These are phyloP conservation scores for Ridgeia piscesae DNA, from an alignment of 1,140 invertebrate genomes.

Conservation along the genomic window DNA sequence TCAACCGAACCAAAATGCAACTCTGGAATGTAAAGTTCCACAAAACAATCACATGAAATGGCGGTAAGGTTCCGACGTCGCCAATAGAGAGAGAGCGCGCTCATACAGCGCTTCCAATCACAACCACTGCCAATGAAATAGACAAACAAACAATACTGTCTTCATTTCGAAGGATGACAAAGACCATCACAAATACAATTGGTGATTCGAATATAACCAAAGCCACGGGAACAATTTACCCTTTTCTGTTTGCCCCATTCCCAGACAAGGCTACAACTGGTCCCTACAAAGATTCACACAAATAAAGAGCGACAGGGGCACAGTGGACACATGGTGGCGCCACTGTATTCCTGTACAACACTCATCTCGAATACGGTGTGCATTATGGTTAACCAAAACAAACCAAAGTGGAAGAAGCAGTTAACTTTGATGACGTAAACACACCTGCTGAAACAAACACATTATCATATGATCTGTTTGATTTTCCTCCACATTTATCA, in stretches of 20 bases:
- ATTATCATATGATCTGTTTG: not conserved
- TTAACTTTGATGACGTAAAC: not conserved
- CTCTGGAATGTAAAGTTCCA: not conserved
- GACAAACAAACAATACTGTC: not conserved
- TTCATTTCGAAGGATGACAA: not conserved
- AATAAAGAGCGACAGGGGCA: not conserved
- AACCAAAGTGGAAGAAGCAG: not conserved
- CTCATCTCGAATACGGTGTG: not conserved
- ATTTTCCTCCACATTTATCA: not conserved
- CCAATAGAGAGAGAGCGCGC: not conserved
- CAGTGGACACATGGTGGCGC: not conserved
- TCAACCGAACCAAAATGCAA: not conserved
- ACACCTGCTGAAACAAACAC: not conserved
- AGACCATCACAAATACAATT: not conserved
- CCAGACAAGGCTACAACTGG: not conserved
- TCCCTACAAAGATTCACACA: not conserved
- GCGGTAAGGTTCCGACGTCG: not conserved
- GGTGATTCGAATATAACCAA: not conserved
- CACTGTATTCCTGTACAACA: not conserved
- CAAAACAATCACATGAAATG: not conserved
- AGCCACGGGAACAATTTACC: not conserved
- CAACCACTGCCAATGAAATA: no score
- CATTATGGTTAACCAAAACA: not conserved
- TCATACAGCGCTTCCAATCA: no score
- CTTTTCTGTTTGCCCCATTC: not conserved